These are phyloP conservation scores for Eupithecia dodoneata DNA, from an alignment of 2,888 invertebrate genomes.

Conservation along the genomic window DNA sequence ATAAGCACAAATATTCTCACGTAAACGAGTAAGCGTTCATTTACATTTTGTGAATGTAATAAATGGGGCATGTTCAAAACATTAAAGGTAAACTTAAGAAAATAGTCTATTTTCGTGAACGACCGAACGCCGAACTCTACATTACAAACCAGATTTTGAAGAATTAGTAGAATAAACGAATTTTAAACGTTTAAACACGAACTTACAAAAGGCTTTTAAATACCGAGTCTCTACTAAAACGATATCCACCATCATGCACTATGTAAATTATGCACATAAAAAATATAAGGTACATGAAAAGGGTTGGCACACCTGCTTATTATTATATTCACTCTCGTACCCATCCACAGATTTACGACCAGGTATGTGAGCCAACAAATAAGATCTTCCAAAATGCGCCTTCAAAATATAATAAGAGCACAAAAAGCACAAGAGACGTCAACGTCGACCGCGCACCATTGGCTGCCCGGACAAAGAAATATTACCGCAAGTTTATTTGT, in stretches of 20 bases:
- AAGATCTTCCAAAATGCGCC: constrained; percentile 78
- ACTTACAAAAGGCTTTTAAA: neutral
- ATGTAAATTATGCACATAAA: constrained; percentile 48
- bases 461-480: constrained; percentile 80
- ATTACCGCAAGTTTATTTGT: constrained; percentile 74
- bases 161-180: neutral
- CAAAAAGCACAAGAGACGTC: constrained; percentile 79
- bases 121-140: neutral
- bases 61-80: constrained; percentile 80
- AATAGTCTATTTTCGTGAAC: constrained; percentile 62
- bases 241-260: constrained; percentile 34
- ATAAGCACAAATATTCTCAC: constrained; percentile 85
- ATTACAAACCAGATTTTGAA: neutral
- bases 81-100: constrained; percentile 73
- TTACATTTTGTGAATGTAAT: constrained; percentile 82
- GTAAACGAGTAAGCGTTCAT: constrained; percentile 81
- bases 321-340: constrained; percentile 67
- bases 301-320: constrained; percentile 78
- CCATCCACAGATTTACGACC: constrained; percentile 77
- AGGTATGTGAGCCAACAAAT: constrained; percentile 79
- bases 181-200: neutral
- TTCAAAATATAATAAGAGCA: constrained; percentile 81
- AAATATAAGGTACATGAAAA: constrained; percentile 51
- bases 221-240: constrained; percentile 34
- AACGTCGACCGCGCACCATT: constrained; percentile 76